Evolutionary conservation across 2,797 vertebrate species (phyloP).

Genomic region (Hipposideros larvatus): DNA sequence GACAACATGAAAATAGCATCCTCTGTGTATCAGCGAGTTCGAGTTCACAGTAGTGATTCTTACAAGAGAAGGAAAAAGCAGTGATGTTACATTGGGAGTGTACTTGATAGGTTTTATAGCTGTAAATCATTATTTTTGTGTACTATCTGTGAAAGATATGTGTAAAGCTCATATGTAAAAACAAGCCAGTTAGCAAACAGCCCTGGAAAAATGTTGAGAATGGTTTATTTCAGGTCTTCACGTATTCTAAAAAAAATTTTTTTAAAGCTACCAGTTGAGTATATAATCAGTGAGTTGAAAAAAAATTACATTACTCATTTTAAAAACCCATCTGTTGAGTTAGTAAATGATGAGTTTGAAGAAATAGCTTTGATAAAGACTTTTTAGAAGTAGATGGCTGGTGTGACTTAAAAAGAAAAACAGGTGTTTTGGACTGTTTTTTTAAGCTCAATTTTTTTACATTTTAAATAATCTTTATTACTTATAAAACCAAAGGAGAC

Average conservation of each 20-base stretch:
- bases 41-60: slow-evolving; percentile 89
- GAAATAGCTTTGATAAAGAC: slow-evolving; percentile 55
- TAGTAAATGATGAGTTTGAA: slow-evolving; percentile 69
- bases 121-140: slow-evolving; percentile 29
- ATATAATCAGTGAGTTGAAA: slow-evolving; percentile 69
- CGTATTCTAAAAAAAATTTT: slow-evolving; percentile 32
- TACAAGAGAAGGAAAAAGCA: slow-evolving; percentile 86
- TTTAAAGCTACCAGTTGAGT: slow-evolving; percentile 46
- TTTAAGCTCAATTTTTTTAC: slow-evolving; percentile 34
- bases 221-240: slow-evolving; percentile 52
- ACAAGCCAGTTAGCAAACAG: slow-evolving; percentile 56
- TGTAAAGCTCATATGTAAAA: slow-evolving; percentile 57
- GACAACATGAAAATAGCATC: slow-evolving; percentile 91
- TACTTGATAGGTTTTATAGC: slow-evolving; percentile 24
- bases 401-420: slow-evolving; percentile 17
- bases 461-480: slow-evolving; percentile 52
- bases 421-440: slow-evolving; percentile 13
- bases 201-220: slow-evolving; percentile 44
- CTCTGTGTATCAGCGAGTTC: slow-evolving; percentile 91
- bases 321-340: slow-evolving; percentile 71
- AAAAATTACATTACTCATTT: slow-evolving; percentile 61
- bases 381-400: slow-evolving; percentile 44
- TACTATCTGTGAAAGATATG: background rate
- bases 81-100: slow-evolving; percentile 61
- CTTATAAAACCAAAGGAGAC: slow-evolving; percentile 32